phyloP scores from a whole-genome alignment of 2,113 vertebrate species.

The Centropristis striata region DNA sequence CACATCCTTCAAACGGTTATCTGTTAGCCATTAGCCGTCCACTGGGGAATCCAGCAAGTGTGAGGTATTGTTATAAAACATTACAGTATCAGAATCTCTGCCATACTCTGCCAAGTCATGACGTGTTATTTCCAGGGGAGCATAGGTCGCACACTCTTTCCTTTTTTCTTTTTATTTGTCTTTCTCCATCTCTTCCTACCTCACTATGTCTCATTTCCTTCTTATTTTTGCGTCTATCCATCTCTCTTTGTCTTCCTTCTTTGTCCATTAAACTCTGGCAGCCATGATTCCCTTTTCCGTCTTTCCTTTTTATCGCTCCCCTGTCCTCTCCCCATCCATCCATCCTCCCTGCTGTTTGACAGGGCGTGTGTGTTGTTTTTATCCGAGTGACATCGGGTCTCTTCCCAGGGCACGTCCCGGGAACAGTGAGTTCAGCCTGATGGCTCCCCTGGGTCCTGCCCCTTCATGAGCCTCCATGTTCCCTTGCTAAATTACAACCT shows the following conservation, averaged over 20 bases:
- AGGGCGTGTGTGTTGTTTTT: constrained; percentile 83
- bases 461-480: constrained; percentile 62
- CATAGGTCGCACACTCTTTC: constrained; percentile 29
- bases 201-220: constrained; percentile 35
- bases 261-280: constrained; percentile 28
- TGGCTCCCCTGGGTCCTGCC: constrained; percentile 72
- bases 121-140: constrained; percentile 45
- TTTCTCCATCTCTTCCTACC: constrained; percentile 42
- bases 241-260: constrained; percentile 41
- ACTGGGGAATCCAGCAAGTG: constrained; percentile 29
- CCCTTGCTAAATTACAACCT: constrained; percentile 72
- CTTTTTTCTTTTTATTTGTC: constrained; percentile 31
- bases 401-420: constrained; percentile 78
- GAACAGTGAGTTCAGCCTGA: constrained; percentile 64
- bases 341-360: constrained; percentile 70
- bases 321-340: constrained; percentile 61
- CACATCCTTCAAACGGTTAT: constrained; percentile 4
- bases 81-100: constrained; percentile 25
- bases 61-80: constrained; percentile 32
- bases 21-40: constrained; percentile 37
- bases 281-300: constrained; percentile 54
- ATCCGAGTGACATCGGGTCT: constrained; percentile 78
- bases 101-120: constrained; percentile 52
- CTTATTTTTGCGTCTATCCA: constrained; percentile 27
- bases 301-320: constrained; percentile 50